These are phyloP conservation scores for Agrotis segetum DNA, from an alignment of 2,888 invertebrate genomes.

Conservation along the genomic window DNA sequence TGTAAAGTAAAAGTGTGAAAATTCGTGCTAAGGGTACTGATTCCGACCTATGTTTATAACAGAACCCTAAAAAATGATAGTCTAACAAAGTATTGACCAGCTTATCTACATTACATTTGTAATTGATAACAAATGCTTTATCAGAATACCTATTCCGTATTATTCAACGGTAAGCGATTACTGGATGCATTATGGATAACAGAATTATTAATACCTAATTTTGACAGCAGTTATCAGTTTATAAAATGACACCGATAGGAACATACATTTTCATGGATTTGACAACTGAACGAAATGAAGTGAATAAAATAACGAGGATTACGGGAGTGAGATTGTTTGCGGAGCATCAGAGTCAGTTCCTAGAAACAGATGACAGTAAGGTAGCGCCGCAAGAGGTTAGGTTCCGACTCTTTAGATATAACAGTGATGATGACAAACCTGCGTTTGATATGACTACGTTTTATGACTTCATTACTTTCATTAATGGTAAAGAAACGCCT, in stretches of 20 bases:
- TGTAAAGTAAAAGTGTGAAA: no score
- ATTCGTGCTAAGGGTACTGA: no score
- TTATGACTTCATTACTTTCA: slow-evolving; percentile 33
- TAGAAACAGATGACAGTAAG: slow-evolving; percentile 48
- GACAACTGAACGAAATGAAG: slow-evolving; percentile 36
- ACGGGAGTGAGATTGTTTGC: slow-evolving; percentile 38
- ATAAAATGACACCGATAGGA: slow-evolving; percentile 42
- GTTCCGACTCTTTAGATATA: slow-evolving; percentile 34
- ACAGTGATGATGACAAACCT: slow-evolving; percentile 21
- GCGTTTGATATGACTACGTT: slow-evolving; percentile 24
- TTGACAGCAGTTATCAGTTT: slow-evolving; percentile 35
- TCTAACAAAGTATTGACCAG: slow-evolving; percentile 9
- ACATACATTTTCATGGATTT: slow-evolving; percentile 47
- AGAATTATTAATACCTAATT: slow-evolving; percentile 6
- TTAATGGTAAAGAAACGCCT: slow-evolving; percentile 34
- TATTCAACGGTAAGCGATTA: slow-evolving; percentile 10
- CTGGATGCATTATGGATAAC: slow-evolving; percentile 30
- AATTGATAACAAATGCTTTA: slow-evolving; percentile 20
- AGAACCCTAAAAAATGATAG: slow-evolving; percentile 11
- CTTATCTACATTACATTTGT: slow-evolving; percentile 34
- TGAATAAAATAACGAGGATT: slow-evolving; percentile 29
- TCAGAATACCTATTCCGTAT: slow-evolving; percentile 13
- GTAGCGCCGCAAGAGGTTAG: slow-evolving; percentile 26
- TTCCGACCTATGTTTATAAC: not conserved
- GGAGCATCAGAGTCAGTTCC: slow-evolving; percentile 41